Evolutionary conservation across 2,888 invertebrate genomes (phyloP).

Genomic region (Nebria salina): DNA sequence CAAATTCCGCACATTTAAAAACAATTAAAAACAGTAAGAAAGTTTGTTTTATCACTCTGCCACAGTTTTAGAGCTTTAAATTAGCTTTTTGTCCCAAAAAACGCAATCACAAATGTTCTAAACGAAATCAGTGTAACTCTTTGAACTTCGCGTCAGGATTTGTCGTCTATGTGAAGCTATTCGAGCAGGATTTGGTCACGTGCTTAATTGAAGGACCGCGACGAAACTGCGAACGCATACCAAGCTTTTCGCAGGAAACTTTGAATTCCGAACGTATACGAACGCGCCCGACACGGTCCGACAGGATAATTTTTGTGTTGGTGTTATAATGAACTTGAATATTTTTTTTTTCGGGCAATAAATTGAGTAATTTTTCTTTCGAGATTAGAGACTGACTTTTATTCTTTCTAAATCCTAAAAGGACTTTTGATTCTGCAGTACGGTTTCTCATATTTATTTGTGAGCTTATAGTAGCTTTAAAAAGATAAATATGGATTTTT

Average conservation of each 20-base stretch:
- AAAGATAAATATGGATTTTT: no score
- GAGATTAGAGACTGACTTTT: not conserved
- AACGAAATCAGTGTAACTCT: constrained; percentile 16
- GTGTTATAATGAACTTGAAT: constrained; percentile 34
- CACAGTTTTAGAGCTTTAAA: not conserved
- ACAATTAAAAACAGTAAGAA: not conserved
- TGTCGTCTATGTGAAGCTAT: not conserved
- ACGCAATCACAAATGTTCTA: not conserved
- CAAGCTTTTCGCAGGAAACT: constrained; percentile 36
- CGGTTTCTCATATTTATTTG: no score
- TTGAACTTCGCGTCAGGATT: constrained; percentile 14
- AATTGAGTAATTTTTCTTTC: not conserved
- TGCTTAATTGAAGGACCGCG: constrained; percentile 35
- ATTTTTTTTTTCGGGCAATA: constrained; percentile 28
- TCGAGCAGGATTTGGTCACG: constrained; percentile 23
- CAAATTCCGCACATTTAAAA: not conserved
- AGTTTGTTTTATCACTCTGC: not conserved
- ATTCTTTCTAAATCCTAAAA: not conserved
- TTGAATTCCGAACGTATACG: constrained; percentile 36
- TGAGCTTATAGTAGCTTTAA: no score
- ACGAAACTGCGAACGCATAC: constrained; percentile 28
- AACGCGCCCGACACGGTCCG: constrained; percentile 12
- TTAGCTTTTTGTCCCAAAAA: not conserved
- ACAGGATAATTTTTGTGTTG: constrained; percentile 17
- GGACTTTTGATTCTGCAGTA: no score